Evolutionary conservation across 2,797 vertebrate genomes (phyloP), one percentile per base, ranked within the genome.

Genomic region (Vultur gryphus): DNA sequence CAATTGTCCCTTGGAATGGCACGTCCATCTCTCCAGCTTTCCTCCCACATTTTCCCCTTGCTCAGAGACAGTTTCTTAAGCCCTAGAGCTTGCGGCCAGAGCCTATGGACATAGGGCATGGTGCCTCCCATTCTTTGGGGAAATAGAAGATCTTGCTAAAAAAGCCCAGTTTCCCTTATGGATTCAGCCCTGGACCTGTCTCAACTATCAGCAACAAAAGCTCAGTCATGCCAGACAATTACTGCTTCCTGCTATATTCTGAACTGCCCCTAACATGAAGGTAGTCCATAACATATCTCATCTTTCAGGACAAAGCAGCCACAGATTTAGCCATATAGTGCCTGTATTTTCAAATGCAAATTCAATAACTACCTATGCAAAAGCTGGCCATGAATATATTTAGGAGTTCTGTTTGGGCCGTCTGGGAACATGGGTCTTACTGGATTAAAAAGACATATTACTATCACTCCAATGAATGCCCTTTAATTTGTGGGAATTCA

Each of bases 351-450:
- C 84, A 93, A 84, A 95, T 90, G 84, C 76, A 95, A 95, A 96
- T 94, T 80, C 75, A 92, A 6, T 89, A 73, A 83, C 93, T 87
- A 81, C 78, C 89, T 89, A 94, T 89, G 96, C 90, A 96, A 96
- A 94, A 89, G 75, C 89, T 85, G 59, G 2, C 76, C 31, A 11
- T 86, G 84, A 84, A 80, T 92, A 43, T 54, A 89, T 92, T 80
- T 81, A 78, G 58, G 58, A 87, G 54, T 94, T 96, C 52, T 2
- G 4, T 82, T 94, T 66, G 46, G 64, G 59, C 88, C 90, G 71
- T 66, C 71, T 91, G 64, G 66, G 77, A 87, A 95, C 4, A 3
- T 52, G 77, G 69, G 61, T 51, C 52, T 84, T 93, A 83, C 70
- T 43, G 65, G 49, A 75, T 93, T 83, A 79, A 95, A 92, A 75